These are phyloP conservation scores for Cyrtonyx montezumae DNA, from an alignment of 2,113 vertebrate genomes.

Conservation along the genomic window DNA sequence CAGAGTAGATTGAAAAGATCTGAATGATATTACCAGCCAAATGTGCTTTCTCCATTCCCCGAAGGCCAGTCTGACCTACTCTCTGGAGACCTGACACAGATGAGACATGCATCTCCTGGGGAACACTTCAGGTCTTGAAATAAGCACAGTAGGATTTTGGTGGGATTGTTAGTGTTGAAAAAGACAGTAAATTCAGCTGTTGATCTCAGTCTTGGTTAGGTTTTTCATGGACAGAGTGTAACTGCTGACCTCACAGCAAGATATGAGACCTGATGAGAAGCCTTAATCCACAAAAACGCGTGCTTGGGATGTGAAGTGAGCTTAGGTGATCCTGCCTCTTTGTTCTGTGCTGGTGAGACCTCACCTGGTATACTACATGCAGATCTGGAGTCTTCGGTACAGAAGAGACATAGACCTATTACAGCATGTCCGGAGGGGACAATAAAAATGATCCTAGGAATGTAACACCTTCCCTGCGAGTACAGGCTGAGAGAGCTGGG, in stretches of 20 bases:
- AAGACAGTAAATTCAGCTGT: not conserved
- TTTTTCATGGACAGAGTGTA: not conserved
- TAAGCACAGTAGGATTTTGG: not conserved
- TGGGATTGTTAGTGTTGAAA: not conserved
- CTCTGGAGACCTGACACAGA: not conserved
- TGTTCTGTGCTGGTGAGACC: too few species aligned
- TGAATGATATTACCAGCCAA: not conserved
- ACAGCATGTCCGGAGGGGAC: too few species aligned
- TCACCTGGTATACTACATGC: too few species aligned
- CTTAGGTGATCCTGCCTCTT: too few species aligned
- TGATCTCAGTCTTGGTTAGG: not conserved
- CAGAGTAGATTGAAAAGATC: not conserved
- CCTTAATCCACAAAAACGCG: not conserved
- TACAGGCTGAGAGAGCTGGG: too few species aligned
- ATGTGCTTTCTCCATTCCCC: not conserved
- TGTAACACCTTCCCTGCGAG: too few species aligned
- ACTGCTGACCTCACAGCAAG: not conserved
- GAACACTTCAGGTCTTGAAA: not conserved
- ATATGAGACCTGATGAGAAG: fast-evolving
- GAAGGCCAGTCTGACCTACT: not conserved
- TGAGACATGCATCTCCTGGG: not conserved
- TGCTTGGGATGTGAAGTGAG: not conserved
- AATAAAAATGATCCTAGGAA: too few species aligned
- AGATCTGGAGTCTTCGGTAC: too few species aligned
- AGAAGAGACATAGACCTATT: too few species aligned